Base-by-base conservation (phyloP, 2,113 vertebrate species). In the Rousettus leschenaultii region DNA sequence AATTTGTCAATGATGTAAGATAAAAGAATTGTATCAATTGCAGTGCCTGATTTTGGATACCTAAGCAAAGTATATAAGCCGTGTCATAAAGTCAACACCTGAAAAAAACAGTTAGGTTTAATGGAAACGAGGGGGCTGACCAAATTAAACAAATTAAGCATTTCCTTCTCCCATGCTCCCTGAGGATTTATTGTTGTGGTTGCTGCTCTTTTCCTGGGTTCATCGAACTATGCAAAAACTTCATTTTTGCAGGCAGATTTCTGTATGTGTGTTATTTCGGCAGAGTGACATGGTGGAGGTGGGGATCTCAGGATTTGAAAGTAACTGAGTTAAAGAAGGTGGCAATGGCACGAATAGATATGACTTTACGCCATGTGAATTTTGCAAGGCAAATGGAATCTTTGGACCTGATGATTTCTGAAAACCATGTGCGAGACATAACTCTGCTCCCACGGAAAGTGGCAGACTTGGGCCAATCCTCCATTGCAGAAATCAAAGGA, bases 401-500 rank as follows among this genome's bases (percentile, higher is more conserved):
- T 86, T 45, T 94, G 89, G 83, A 53, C 22, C 66, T 9, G 53
- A 61, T 89, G 48, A 70, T 48, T 95, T 96, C 57, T 86, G 26
- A 82, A 95, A 96, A 91, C 18, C 3, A 14, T 94, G 94, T 83
- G 77, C 19, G 68, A 96, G 75, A 93, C 88, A 30, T 92, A 71
- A 95, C 86, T 94, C 77, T 74, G 78, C 57, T 92, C 33, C 71
- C 77, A 78, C 40, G 91, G 71, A 92, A 96, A 94, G 51, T 71
- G 61, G 95, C 66, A 92, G 45, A 77, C n/a, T 86, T 82, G 66
- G 70, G 73, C 66, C 94, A 93, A 73, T 84, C 71, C 63, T 89
- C 77, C 35, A 48, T 61, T 61, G 45, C 63, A 92, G n/a, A 96
- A 96, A 95, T 94, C 85, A 90, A 75, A 78, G 59, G 71, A 89